These are phyloP conservation scores for Drosophila bocki DNA, from an alignment of 1,140 invertebrate species.

Conservation along the genomic window DNA sequence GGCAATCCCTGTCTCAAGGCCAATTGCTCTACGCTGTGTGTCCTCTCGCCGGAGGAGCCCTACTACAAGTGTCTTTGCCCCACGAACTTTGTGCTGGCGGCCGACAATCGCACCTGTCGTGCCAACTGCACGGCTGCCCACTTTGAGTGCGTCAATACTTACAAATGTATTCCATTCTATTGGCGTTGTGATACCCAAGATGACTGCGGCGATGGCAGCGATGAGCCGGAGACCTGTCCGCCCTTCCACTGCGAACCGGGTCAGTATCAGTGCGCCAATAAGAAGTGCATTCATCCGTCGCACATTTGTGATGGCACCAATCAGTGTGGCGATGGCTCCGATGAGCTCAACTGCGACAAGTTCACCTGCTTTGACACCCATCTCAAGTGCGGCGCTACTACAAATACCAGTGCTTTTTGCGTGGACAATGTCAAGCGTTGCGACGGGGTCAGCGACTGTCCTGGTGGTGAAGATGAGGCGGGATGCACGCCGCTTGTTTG, in stretches of 20 bases:
- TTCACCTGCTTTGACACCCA: slow-evolving; percentile 80
- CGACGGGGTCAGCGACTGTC: slow-evolving; percentile 88
- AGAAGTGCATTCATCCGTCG: slow-evolving; percentile 88
- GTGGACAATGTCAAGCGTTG: slow-evolving; percentile 76
- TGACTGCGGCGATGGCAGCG: slow-evolving; percentile 92
- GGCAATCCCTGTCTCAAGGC: slow-evolving; percentile 86
- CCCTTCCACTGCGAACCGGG: slow-evolving; percentile 91
- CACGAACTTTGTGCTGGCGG: slow-evolving; percentile 90
- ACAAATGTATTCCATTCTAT: slow-evolving; percentile 92
- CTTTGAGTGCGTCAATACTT: slow-evolving; percentile 90
- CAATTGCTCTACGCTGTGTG: slow-evolving; percentile 91
- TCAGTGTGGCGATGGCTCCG: slow-evolving; percentile 88
- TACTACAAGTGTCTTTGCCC: slow-evolving; percentile 92
- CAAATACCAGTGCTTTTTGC: slow-evolving; percentile 75
- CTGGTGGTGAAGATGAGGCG: slow-evolving; percentile 88
- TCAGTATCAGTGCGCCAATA: slow-evolving; percentile 91
- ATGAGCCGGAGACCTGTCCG: slow-evolving; percentile 90
- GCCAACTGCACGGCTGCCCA: slow-evolving; percentile 93
- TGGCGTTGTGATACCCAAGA: slow-evolving; percentile 94
- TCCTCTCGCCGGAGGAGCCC: slow-evolving; percentile 88
- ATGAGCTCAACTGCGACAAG: slow-evolving; percentile 88
- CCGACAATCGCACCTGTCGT: slow-evolving; percentile 89
- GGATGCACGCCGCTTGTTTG: slow-evolving; percentile 86
- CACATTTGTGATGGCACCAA: slow-evolving; percentile 89
- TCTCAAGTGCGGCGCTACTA: slow-evolving; percentile 72